Evolutionary conservation across 2,797 vertebrate species (phyloP).

Genomic region (Molothrus aeneus): DNA sequence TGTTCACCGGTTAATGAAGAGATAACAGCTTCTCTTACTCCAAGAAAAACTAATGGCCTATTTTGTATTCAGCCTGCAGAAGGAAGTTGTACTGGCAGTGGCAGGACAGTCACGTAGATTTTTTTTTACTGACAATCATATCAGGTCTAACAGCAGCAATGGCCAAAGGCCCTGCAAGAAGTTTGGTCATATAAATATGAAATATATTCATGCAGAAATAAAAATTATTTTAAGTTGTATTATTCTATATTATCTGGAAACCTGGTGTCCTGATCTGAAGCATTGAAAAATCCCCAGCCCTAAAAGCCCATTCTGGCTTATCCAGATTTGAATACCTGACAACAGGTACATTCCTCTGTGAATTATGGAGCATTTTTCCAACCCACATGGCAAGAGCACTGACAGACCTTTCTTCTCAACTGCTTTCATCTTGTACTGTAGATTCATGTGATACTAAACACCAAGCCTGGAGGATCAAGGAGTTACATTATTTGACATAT

Average conservation of each 20-base stretch:
- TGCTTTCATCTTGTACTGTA: not conserved
- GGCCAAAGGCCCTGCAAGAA: not conserved
- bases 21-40: not conserved
- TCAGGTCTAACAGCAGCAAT: not conserved
- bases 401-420: not conserved
- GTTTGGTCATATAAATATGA: not conserved
- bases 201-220: not conserved
- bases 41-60: not conserved
- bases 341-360: not conserved
- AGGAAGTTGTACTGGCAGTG: not conserved
- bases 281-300: not conserved
- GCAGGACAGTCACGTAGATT: not conserved
- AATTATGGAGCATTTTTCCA: not conserved
- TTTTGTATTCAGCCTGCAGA: conserved; percentile 23
- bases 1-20: conserved; percentile 44
- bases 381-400: not conserved
- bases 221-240: not conserved
- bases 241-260: not conserved
- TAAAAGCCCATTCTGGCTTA: not conserved
- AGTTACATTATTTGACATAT: not conserved
- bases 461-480: not conserved
- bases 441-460: not conserved
- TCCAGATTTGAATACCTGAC: not conserved
- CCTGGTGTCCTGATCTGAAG: not conserved
- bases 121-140: not conserved